phyloP scores from a whole-genome alignment of 2,113 vertebrate genomes.

The Nothocercus julius region DNA sequence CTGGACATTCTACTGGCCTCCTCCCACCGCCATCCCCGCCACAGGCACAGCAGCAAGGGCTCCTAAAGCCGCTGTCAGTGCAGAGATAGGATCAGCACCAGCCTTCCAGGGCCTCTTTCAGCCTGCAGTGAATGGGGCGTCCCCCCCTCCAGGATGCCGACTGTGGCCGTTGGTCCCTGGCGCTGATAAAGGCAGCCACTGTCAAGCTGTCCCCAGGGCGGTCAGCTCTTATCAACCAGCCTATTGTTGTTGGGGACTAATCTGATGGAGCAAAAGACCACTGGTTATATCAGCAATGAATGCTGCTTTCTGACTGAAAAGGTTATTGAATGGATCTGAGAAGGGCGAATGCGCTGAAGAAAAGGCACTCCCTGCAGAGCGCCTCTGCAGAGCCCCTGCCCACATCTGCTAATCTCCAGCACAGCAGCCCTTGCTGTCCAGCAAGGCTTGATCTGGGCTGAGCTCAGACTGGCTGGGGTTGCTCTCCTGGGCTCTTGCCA shows the following conservation, averaged over 20 bases:
- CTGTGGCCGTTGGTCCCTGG: background rate
- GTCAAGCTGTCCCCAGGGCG: background rate
- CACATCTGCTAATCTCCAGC: background rate
- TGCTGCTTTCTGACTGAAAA: background rate
- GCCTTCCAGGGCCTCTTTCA: background rate
- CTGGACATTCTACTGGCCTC: background rate
- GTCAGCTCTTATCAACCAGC: background rate
- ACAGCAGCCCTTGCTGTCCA: background rate
- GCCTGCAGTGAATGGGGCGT: background rate
- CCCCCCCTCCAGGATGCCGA: fast-evolving
- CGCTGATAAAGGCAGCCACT: background rate
- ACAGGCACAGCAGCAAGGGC: background rate
- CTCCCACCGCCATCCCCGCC: background rate
- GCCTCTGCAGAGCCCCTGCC: background rate
- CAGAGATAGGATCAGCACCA: background rate
- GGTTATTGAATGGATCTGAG: background rate
- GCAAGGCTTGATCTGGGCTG: background rate
- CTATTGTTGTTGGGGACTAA: background rate
- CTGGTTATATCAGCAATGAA: background rate
- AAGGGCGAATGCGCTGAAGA: background rate
- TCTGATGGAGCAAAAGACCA: background rate
- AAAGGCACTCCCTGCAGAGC: background rate
- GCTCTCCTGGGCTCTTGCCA: background rate
- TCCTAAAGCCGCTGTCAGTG: background rate
- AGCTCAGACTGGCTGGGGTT: background rate